These are phyloP conservation scores for Sarcoramphus papa DNA, from an alignment of 2,797 vertebrate genomes.

Conservation along the genomic window DNA sequence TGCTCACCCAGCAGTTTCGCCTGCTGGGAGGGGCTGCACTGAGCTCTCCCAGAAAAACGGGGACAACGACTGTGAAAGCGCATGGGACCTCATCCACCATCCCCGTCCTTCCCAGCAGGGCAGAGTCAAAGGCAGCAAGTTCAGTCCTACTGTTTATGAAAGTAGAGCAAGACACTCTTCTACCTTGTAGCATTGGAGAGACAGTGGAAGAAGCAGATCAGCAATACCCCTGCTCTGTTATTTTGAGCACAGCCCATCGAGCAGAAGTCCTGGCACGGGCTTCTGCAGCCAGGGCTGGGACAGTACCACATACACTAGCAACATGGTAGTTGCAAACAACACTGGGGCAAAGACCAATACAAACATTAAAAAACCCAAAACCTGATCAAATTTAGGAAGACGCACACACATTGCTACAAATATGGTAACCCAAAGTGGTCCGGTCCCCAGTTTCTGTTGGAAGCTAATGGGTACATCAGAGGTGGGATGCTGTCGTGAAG, in stretches of 20 bases:
- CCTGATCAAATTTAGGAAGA: neutral
- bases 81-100: neutral
- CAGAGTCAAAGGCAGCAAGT: neutral
- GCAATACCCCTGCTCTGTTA: neutral
- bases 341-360: neutral
- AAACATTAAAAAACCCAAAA: neutral
- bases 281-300: neutral
- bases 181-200: neutral
- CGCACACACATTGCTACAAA: neutral
- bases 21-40: neutral
- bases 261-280: neutral
- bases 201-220: neutral
- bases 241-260: neutral
- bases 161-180: neutral
- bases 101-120: neutral
- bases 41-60: neutral
- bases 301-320: neutral
- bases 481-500: neutral
- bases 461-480: neutral
- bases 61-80: neutral
- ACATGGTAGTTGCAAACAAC: neutral
- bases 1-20: neutral
- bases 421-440: neutral
- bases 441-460: neutral
- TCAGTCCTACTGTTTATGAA: neutral